Evolutionary conservation across 2,113 vertebrate species (phyloP), one percentile per base, ranked within the genome.

Genomic region (Aegotheles bennettii): DNA sequence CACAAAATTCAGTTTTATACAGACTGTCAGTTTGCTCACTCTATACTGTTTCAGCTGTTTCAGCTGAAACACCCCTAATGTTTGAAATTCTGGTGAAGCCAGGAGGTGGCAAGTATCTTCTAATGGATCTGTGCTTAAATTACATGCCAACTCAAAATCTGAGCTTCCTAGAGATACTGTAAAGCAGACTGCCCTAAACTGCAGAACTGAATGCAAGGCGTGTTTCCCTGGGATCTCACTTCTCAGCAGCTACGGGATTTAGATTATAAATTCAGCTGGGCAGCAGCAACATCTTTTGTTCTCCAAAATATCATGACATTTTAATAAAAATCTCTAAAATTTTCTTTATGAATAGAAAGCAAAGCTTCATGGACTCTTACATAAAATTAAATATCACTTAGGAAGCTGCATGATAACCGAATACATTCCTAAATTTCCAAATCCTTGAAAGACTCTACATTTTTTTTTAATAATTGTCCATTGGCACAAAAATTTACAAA

Each of bases 251-350:
- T 17, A 13, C 0, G 6, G 56, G 16, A 9, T 2, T 61, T 16
- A 45, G 33, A 40, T n/a, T n/a, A 16, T 10, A 16, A 11, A 9
- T 75, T 42, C 31, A 47, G 5, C 14, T 48, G n/a, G 11, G 26
- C 40, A 67, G 17, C 0, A 0, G 13, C 31, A 50, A n/a, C 3
- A 17, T 2, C 2, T 4, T 53, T 35, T 67, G 6, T 33, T 63
- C 47, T 48, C 17, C 18, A 42, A 25, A 67, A 61, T 61, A 15
- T 33, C 33, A 45, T 11, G 4, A 1, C 17, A 23, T 48, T 51
- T 35, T 33, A 40, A 28, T 25, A 45, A 25, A 80, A 69, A 51
- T 11, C 8, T 63, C 16, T 20, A 68, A 63, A 61, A 3, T 8
- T 57, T 61, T 63, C 24, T 38, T 35, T 51, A 18, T 51, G 28